Conservation (phyloP, 2,888 invertebrate species). For the Drosophila dives region DNA sequence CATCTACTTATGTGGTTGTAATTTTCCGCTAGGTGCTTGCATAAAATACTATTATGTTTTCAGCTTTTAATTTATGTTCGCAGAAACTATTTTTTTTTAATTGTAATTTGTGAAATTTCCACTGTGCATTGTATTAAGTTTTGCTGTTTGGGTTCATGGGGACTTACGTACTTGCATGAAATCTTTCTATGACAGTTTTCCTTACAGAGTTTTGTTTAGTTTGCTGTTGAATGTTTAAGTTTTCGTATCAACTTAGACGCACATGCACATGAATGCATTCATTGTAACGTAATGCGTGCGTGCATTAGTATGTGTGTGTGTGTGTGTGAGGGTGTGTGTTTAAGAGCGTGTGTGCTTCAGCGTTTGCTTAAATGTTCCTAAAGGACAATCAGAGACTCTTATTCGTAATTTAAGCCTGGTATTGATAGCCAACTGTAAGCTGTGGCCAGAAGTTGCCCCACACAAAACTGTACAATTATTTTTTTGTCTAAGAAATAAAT, state of each 20-base stretch:
- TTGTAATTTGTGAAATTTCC: conserved; percentile 14
- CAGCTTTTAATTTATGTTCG: not conserved
- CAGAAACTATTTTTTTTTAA: conserved; percentile 11
- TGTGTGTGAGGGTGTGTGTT: conserved; percentile 9
- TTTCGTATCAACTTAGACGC: conserved; percentile 72
- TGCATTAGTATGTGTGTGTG: conserved; percentile 20
- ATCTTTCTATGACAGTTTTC: conserved; percentile 75
- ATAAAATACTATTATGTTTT: conserved; percentile 6
- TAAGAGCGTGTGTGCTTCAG: not conserved
- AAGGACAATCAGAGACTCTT: conserved; percentile 37
- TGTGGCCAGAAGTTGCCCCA: conserved; percentile 12
- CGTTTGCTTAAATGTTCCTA: conserved; percentile 21
- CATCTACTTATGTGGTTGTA: conserved; percentile 2
- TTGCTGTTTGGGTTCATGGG: conserved; percentile 58
- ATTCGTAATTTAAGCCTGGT: conserved; percentile 8
- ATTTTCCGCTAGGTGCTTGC: not conserved
- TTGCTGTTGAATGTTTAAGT: conserved; percentile 76
- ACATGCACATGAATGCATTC: conserved; percentile 67
- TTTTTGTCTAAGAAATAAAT: conserved; percentile 42
- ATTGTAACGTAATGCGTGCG: conserved; percentile 26
- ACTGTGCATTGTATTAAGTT: conserved; percentile 62
- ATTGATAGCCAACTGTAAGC: conserved; percentile 21
- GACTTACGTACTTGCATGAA: conserved; percentile 71
- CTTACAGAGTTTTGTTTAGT: conserved; percentile 74
- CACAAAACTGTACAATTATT: conserved; percentile 30